Evolutionary conservation across 2,797 vertebrate species (phyloP), one percentile per base, ranked within the genome.

Genomic region (Oreortyx pictus): DNA sequence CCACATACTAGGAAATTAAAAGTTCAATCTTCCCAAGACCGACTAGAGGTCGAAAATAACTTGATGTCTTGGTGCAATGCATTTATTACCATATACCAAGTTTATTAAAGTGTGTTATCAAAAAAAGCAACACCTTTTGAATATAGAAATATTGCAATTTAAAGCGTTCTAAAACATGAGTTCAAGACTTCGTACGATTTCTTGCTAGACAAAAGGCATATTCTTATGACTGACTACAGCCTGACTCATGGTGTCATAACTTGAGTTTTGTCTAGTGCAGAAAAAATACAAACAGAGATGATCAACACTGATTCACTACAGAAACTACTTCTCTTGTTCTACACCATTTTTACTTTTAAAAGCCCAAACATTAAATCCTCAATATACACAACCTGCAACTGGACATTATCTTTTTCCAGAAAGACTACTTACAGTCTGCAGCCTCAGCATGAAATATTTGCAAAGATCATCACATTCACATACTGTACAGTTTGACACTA

Each of bases 401-500:
- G 52, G 29, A 72, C 89, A 66, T 17, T 5, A 29, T 25, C 25
- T 67, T 59, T n/a, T 68, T 61, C 33, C 23, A 80, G 13, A 31
- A 52, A 72, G 47, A 0, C 2, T 33, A 67, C 37, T 57, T 74
- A 62, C 6, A 87, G 22, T 14, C 56, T 75, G 59, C 12, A 88
- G 31, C 6, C 77, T 76, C 17, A 43, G 23, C 13, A 74, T 18
- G 33, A 83, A 94, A n/a, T 64, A 90, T 37, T 66, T 73, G 47
- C 64, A 94, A 59, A 59, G 72, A 86, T 41, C 5, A 64, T 43
- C 62, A 66, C 62, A 68, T 89, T 82, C 62, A 49, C 31, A 39
- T 64, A 59, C 9, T 29, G 52, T 27, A 20, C 39, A 70, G 39
- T 87, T 72, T 73, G 43, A 93, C 60, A 89, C 88, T 49, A 86